A percentile compares a stretch with the other conserved stretches of the same genome.
phyloP scores from a whole-genome alignment of 2,113 vertebrate genomes.

The Perognathus longimembris region DNA sequence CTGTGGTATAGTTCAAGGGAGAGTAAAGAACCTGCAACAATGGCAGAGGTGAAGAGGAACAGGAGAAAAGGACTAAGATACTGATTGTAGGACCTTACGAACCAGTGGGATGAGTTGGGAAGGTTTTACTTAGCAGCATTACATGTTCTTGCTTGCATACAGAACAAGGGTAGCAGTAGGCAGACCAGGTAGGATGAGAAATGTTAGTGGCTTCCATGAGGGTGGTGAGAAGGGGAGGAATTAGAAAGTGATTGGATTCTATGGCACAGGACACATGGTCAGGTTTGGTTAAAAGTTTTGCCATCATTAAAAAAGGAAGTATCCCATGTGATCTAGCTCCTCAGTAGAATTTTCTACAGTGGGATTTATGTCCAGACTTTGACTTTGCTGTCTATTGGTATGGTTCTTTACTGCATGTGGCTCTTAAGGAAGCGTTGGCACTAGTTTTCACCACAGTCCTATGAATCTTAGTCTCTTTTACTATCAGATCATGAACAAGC shows the following conservation, averaged over 20 bases:
- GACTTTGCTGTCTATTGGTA: neutral
- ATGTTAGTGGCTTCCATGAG: neutral
- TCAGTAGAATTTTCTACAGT: neutral
- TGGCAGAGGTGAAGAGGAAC: neutral
- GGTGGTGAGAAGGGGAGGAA: neutral
- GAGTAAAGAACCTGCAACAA: neutral
- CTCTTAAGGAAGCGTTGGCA: neutral
- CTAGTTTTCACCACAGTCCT: slow-evolving; percentile 11
- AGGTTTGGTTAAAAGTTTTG: slow-evolving; percentile 40
- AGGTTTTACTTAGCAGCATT: neutral
- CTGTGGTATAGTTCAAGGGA: neutral
- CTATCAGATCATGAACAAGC: neutral
- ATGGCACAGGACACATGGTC: neutral
- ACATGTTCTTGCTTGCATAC: neutral
- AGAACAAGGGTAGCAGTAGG: neutral
- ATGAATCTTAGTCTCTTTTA: neutral
- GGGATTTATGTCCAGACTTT: slow-evolving; percentile 16
- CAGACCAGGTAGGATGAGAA: neutral
- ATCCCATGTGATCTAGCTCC: neutral
- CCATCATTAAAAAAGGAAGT: neutral
- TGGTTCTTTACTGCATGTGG: neutral
- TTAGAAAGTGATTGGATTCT: slow-evolving; percentile 14
- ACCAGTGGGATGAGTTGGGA: neutral
- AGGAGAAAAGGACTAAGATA: neutral
- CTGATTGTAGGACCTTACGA: neutral